A percentile compares a stretch with the other conserved stretches of the same genome.
phyloP scores from a whole-genome alignment of 2,797 vertebrate genomes.

The Nannoperca obscura region DNA sequence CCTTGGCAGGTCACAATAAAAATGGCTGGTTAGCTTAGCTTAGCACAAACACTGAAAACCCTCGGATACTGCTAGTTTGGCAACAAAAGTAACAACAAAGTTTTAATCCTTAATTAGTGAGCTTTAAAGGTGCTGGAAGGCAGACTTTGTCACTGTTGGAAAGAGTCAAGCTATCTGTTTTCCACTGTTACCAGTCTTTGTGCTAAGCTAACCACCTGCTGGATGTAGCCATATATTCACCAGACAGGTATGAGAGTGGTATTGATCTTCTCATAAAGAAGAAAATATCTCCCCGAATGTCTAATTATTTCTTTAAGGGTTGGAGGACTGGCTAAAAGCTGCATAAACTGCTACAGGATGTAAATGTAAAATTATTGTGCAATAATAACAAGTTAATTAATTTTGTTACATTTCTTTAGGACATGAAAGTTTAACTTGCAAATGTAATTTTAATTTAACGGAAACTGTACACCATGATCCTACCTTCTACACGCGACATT shows the following conservation, averaged over 20 bases:
- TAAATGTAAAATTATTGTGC: background rate
- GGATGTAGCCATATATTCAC: conserved; percentile 1
- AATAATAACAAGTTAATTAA: background rate
- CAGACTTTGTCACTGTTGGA: background rate
- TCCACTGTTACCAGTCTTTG: background rate
- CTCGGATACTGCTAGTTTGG: no score
- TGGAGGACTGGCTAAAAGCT: background rate
- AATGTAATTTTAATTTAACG: background rate
- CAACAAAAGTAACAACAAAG: background rate
- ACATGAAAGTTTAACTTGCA: background rate
- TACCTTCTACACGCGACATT: background rate
- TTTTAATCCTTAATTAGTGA: background rate
- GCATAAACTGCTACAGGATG: conserved; percentile 2
- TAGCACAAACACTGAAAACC: background rate
- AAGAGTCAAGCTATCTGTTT: background rate
- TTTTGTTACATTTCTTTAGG: background rate
- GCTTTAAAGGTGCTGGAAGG: conserved; percentile 5
- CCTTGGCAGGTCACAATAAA: background rate
- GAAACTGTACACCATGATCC: background rate
- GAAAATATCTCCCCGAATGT: background rate
- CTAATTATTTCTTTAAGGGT: background rate
- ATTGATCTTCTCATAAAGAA: conserved; percentile 2
- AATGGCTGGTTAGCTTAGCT: background rate
- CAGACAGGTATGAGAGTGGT: conserved; percentile 5
- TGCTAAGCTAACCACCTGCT: conserved; percentile 7